Base-by-base conservation (phyloP, 2,797 vertebrate species). In the Antennarius maculatus region DNA sequence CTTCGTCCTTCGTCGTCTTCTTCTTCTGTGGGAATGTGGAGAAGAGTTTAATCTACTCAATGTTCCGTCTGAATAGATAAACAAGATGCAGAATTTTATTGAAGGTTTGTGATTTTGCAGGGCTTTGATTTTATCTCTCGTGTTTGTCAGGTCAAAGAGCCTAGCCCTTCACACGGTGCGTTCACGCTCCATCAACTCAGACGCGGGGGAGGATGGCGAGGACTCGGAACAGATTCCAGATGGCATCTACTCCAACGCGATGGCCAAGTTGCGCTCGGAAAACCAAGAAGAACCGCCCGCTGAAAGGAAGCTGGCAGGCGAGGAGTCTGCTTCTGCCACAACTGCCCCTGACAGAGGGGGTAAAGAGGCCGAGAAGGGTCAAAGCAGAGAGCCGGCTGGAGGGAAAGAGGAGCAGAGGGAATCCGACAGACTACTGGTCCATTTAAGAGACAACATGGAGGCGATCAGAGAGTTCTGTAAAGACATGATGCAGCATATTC, bases 381-480 rank as follows among this genome's bases (percentile, higher is more conserved):
- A 85, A 83, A 91, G 54, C 52, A 50, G 39, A 73, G 71, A 73
- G 28, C 39, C 27, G 29, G 75, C 73, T 2, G 57, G 56, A 48
- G 61, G 58, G 34, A 58, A 46, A 13, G 31, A 14, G 12, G 83
- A 91, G 1, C 29, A 7, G 17, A 90, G 87, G 14, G 81, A 91
- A 39, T 84, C 89, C 12, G 96, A 98, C 89, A 90, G 91, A 73
- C 94, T 99, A 56, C 95, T 94, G 79, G 59, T 94, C 80, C 93
- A 98, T 82, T 80, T 99, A 61, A 95, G 92, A 90, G 92, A 96
- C 75, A 96, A 96, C 81, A 91, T 97, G 87, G 90, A 91, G 72
- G 83, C 80, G 66, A 94, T 99, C 75, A 94, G 92, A 73, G 90
- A 91, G 0, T 98, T 95, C 34, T 95, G 94, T 57, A 7, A 66